phyloP scores from a whole-genome alignment of 2,113 vertebrate species.

The Taxidea taxus region DNA sequence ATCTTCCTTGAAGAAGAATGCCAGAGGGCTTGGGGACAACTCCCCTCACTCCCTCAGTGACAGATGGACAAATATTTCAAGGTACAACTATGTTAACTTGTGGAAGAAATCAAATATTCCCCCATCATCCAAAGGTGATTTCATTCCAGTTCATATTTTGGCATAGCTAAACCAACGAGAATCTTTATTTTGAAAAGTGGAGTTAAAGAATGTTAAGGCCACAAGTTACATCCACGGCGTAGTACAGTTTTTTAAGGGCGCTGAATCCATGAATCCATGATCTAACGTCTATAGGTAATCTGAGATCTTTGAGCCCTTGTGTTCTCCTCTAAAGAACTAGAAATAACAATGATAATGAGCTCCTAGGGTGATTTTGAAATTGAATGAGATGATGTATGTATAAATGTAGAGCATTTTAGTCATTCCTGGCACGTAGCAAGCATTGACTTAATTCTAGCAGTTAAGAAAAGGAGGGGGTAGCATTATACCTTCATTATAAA shows the following conservation, averaged over 20 bases:
- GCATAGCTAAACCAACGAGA: not conserved
- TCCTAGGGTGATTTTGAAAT: not conserved
- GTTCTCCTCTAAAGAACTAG: not conserved
- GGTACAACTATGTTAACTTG: not conserved
- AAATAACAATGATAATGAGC: not conserved
- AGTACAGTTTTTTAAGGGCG: not conserved
- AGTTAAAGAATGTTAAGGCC: not conserved
- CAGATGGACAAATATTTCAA: not conserved
- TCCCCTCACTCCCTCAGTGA: not conserved
- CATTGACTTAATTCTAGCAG: not conserved
- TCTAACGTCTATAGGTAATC: not conserved
- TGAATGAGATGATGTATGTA: not conserved
- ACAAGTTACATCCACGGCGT: not conserved
- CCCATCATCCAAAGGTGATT: conserved; percentile 61
- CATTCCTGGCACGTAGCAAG: not conserved
- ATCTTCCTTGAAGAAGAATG: not conserved
- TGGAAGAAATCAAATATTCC: conserved; percentile 70
- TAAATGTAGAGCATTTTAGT: not conserved
- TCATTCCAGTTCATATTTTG: conserved; percentile 58
- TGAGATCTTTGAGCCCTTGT: not conserved
- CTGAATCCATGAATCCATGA: not conserved
- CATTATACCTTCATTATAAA: not conserved
- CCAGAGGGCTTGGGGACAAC: not conserved
- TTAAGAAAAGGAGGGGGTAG: not conserved
- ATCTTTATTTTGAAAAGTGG: not conserved